phyloP scores from a whole-genome alignment of 2,797 vertebrate species.

The Parotocinclus haroldoi region DNA sequence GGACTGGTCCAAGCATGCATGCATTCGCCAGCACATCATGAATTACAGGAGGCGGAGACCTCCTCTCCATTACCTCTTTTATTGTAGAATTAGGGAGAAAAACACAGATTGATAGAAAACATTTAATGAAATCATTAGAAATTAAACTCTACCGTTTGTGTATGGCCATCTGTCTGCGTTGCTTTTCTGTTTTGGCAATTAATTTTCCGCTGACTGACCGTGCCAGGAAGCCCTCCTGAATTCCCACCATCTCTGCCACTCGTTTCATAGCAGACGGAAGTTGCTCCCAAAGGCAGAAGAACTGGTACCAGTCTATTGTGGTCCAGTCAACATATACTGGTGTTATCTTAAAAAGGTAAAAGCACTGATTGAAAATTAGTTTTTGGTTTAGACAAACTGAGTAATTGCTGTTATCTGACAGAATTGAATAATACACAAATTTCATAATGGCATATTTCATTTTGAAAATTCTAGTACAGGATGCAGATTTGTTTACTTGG shows the following conservation, averaged over 20 bases:
- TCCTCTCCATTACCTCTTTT: no score
- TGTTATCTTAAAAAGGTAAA: constrained; percentile 75
- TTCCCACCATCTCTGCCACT: constrained; percentile 92
- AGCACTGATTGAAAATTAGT: neutral
- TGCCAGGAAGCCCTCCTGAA: constrained; percentile 92
- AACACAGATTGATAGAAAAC: no score
- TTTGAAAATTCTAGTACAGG: no score
- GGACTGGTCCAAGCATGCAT: no score
- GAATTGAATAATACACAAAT: no score
- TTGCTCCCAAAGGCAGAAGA: constrained; percentile 95
- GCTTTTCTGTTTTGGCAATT: constrained; percentile 86
- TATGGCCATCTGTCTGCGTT: constrained; percentile 90
- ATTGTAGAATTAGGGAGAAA: no score
- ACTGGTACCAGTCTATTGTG: constrained; percentile 95
- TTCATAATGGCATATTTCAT: no score
- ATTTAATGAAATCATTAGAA: no score
- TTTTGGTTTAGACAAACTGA: no score
- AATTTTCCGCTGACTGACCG: constrained; percentile 88
- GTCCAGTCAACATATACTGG: constrained; percentile 93
- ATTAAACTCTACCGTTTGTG: constrained; percentile 84
- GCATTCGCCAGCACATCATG: no score
- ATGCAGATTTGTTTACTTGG: constrained; percentile 69
- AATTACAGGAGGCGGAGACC: no score
- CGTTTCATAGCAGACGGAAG: constrained; percentile 89
- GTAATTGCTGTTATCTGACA: no score